Evolutionary conservation across 2,888 invertebrate genomes (phyloP), one percentile per base, ranked within the genome.

Genomic region (Norana najaformis): DNA sequence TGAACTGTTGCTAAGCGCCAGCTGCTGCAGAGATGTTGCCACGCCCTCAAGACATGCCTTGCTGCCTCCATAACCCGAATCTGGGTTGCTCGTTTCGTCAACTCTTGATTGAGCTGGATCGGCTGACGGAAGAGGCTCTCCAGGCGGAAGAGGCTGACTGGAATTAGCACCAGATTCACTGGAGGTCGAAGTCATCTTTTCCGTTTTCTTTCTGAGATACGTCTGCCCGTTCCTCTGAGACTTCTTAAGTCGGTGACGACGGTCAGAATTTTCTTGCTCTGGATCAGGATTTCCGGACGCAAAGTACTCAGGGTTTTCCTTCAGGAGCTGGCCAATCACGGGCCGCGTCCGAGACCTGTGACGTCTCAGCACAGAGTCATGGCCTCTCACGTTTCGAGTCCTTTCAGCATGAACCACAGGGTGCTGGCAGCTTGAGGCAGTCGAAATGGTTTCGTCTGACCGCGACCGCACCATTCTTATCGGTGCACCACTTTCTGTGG

Each of bases 371-470:
- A n/a, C 69, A n/a, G 69, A 0, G n/a, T 69, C 69, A 13, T 16
- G 69, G n/a, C 69, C 69, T 69, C 69, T 69, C 8, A 69, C 69
- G 69, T 69, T 69, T n/a, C 69, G 69, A 69, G 69, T 69, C 13
- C 69, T 69, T 69, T 69, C 69, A 11, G 69, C 30, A 13, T n/a
- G 69, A 69, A 8, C 69, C n/a, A n/a, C 5, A 30, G 69, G 69
- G 69, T n/a, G 30, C 36, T 38, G 90, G 23, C 90, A 90, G 83
- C 91, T 90, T 0, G 91, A 91, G 0, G 92, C 92, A 39, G 91
- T 89, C 16, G 92, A 92, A 38, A 92, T 38, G 18, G 92, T 92
- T 36, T 92, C 92, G 53, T 92, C 92, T 11, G 92, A 92, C 37
- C 90, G 69, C 1, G 91, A 91, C 47, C 92, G 83, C 88, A 69